phyloP scores from a whole-genome alignment of 2,113 vertebrate genomes.

The Neotragus pygmaeus region DNA sequence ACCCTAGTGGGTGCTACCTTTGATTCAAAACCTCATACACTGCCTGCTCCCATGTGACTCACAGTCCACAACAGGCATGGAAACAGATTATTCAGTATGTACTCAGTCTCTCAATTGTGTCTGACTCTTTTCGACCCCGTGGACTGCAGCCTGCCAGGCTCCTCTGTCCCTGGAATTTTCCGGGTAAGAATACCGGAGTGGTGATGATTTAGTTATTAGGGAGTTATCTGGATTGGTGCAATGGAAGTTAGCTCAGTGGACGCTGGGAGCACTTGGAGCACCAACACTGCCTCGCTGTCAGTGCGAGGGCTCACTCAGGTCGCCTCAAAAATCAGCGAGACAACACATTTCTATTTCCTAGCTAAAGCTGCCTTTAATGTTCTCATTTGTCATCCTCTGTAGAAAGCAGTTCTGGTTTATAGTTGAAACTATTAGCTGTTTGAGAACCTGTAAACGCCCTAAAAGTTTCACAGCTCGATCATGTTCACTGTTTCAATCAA shows the following conservation, averaged over 20 bases:
- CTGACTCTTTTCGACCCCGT: background rate
- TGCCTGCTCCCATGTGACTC: background rate
- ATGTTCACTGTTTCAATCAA: background rate
- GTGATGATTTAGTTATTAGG: background rate
- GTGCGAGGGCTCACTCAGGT: background rate
- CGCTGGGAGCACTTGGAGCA: no score
- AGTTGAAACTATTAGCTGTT: background rate
- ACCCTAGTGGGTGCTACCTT: background rate
- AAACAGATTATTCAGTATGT: background rate
- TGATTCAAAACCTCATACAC: background rate
- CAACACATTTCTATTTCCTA: background rate
- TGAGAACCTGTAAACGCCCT: background rate
- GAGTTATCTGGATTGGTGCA: background rate
- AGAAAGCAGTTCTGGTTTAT: background rate
- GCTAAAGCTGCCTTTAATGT: background rate
- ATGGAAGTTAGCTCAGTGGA: background rate
- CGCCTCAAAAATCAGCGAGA: background rate
- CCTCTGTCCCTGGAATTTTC: background rate
- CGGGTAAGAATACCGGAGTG: background rate
- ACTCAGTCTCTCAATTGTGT: background rate
- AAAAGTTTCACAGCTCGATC: background rate
- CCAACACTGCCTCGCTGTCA: background rate
- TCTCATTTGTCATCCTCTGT: background rate
- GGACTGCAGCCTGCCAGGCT: background rate
- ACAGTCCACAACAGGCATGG: background rate